Base-by-base conservation (phyloP, 2,113 vertebrate species). In the Thamnaconus septentrionalis region DNA sequence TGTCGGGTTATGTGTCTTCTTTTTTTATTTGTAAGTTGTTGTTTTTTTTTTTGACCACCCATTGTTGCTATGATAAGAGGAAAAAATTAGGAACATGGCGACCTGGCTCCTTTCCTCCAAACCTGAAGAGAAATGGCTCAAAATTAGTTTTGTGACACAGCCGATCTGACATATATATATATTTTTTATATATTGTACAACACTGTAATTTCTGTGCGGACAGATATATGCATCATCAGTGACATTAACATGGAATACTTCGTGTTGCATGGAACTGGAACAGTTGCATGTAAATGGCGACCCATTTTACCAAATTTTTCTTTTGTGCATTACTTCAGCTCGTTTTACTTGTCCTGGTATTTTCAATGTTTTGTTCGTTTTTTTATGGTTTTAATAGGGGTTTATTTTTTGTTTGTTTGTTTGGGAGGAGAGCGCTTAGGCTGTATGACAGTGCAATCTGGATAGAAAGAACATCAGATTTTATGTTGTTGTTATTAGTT, bases 391-490 rank as follows among this genome's bases (percentile, higher is more conserved):
- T 67, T 50, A 58, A 59, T 69, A 53, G 18, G 18, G 18, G 78
- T 62, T 72, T 66, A n/a, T 1, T 61, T 73, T 74, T 58, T 71
- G 54, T 70, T 44, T 54, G 6, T 18, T 60, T 9, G 72, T 53
- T 77, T 45, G 57, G 78, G 79, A 80, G 70, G 64, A 78, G 71
- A 66, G 64, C 71, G 71, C 76, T 45, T 51, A 84, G 88, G 87
- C 84, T 87, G 87, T 83, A 81, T 88, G 85, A 87, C 83, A 59
- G 78, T 89, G 89, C 87, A 87, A 89, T 91, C 85, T 87, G 80
- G 80, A 89, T 59, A 75, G 88, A 89, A 85, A 89, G 84, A 91
- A 87, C 87, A 89, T 89, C 88, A 80, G 79, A 84, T 85, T 87
- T 87, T 84, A 80, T 88, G 81, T 87, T 89, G 80, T 85, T 64